phyloP scores from a whole-genome alignment of 92 coral and sea anemone species.

The Phenganax marumi region DNA sequence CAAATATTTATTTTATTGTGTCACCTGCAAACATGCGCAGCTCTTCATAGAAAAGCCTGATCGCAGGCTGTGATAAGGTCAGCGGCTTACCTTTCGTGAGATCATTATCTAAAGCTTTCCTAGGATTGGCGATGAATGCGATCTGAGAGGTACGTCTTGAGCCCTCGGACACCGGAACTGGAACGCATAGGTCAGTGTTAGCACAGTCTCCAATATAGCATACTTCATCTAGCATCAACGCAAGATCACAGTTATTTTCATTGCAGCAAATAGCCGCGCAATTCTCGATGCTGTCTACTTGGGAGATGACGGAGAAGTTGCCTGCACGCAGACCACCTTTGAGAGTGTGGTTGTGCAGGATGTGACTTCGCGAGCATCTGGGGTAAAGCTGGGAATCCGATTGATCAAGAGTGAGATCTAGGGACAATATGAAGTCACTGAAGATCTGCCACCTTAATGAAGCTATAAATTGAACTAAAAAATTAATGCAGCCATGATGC shows the following conservation, averaged over 20 bases:
- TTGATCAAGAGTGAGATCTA: conserved; percentile 73
- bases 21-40: too few relatives aligned
- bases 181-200: conserved; percentile 80
- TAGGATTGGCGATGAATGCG: conserved; percentile 75
- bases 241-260: conserved; percentile 88
- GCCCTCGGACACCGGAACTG: conserved; percentile 65
- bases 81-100: conserved; percentile 44
- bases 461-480: too few relatives aligned
- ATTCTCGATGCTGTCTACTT: conserved; percentile 97
- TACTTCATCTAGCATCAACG: conserved; percentile 87
- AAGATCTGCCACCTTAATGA: too few relatives aligned
- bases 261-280: conserved; percentile 98
- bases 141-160: conserved; percentile 76
- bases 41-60: too few relatives aligned
- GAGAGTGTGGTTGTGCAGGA: conserved; percentile 89
- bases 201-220: conserved; percentile 99
- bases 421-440: neutral
- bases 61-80: neutral
- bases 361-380: conserved; percentile 91
- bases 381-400: conserved; percentile 60
- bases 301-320: conserved; percentile 89
- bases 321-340: conserved; percentile 95
- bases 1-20: too few relatives aligned
- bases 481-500: too few relatives aligned
- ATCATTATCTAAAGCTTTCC: conserved; percentile 58